phyloP scores from a whole-genome alignment of 2,797 vertebrate genomes.

The Enteromius unitaeniatus region DNA sequence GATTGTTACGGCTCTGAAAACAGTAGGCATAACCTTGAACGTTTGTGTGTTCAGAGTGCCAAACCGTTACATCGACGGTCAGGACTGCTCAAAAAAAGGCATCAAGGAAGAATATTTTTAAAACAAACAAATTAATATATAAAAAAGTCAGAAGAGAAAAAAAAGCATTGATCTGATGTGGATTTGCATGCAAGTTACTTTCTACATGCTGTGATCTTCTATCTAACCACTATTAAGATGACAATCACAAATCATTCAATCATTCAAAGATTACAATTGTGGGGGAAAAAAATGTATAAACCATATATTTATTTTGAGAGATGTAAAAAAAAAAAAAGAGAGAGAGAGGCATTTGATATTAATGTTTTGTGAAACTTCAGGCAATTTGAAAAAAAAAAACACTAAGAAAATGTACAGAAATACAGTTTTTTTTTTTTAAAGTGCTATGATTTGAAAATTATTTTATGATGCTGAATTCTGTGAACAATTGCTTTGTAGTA shows the following conservation, averaged over 20 bases:
- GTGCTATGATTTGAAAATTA: not conserved
- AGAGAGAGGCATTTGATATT: not conserved
- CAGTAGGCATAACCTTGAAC: slow-evolving; percentile 34
- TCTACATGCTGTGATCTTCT: not conserved
- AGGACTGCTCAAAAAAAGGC: slow-evolving; percentile 29
- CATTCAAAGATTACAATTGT: not conserved
- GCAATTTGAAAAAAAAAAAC: not conserved
- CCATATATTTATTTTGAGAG: not conserved
- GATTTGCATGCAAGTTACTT: slow-evolving; percentile 5
- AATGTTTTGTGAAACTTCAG: not conserved
- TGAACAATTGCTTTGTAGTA: slow-evolving; percentile 7
- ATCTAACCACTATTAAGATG: not conserved
- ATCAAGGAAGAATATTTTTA: not conserved
- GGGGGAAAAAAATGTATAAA: not conserved
- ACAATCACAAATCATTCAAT: not conserved
- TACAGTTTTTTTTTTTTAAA: not conserved
- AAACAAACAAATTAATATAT: slow-evolving; percentile 10
- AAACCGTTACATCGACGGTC: slow-evolving; percentile 23
- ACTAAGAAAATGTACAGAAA: not conserved
- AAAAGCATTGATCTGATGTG: not conserved
- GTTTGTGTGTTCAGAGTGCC: slow-evolving; percentile 37
- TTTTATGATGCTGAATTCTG: not conserved
- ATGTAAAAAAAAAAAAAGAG: not conserved
- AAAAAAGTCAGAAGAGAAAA: not conserved
- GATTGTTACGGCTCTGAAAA: slow-evolving; percentile 17